Evolutionary conservation across 1,140 invertebrate genomes (phyloP), one percentile per base, ranked within the genome.

Genomic region (Drosophila lini): DNA sequence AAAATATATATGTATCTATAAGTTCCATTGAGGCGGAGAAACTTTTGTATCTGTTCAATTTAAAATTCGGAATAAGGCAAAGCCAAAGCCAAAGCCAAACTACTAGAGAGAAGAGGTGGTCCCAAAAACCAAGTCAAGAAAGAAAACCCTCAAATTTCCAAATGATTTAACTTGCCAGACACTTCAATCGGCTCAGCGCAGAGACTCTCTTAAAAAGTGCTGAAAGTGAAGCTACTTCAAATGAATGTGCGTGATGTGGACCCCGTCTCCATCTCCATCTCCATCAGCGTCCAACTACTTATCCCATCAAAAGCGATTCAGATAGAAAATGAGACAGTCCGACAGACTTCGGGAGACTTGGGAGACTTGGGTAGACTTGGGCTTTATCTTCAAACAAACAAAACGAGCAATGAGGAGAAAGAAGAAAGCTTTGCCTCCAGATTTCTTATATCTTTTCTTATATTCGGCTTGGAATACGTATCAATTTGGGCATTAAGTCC

Each of bases 81-180:
- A 28, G 25, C 25, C 25, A 71, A 28, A 28, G 25, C 25, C 25
- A 28, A 28, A 70, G 44, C 13, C 44, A 47, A 47, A 45, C 47
- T 61, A 40, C 9, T 45, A 58, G 58, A 61, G 13, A 31, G 45
- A 25, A 15, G 25, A 28, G 25, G 25, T 10, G n/a, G n/a, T n/a
- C 13, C 38, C 57, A 5, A 28, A 28, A 28, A 28, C 25, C 25
- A 62, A 50, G 40, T 38, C 11, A 19, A 34, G 64, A 71, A 57
- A 40, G 50, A 71, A 57, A 71, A 48, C 68, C 68, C 68, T 71
- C 36, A 47, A 64, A 60, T 82, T 81, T 81, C 62, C 58, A 75
- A 82, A 79, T 82, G 80, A 78, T 79, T 79, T 70, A 79, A 83
- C 80, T 82, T 82, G 75, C 63, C 63, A 71, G 57, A 81, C 78